phyloP scores from a whole-genome alignment of 2,888 invertebrate genomes.

The Hyposoter didymator region DNA sequence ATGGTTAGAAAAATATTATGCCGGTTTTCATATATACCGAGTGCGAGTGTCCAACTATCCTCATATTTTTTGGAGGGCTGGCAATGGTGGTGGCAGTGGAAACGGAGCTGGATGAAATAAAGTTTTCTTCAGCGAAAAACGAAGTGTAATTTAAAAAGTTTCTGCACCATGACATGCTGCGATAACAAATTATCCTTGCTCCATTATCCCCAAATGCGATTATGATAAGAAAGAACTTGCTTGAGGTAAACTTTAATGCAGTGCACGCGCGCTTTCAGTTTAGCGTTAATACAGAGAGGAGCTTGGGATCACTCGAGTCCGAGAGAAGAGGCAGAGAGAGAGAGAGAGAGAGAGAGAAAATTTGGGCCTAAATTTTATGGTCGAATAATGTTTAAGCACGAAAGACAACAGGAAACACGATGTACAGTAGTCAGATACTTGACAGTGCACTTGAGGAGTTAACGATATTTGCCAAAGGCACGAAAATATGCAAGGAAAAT shows the following conservation, averaged over 20 bases:
- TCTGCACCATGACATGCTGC: slow-evolving; percentile 83
- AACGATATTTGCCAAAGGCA: not conserved
- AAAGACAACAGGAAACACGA: not conserved
- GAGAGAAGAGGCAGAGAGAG: not conserved
- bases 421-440: too few species aligned
- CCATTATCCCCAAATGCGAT: slow-evolving; percentile 84
- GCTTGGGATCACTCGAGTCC: not conserved
- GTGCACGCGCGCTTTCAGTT: slow-evolving; percentile 72
- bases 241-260: slow-evolving; percentile 79
- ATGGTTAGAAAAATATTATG: slow-evolving; percentile 77
- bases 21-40: slow-evolving; percentile 70
- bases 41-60: slow-evolving; percentile 79
- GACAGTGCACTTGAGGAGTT: not conserved
- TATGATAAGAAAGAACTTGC: slow-evolving; percentile 83
- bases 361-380: not conserved
- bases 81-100: slow-evolving; percentile 62
- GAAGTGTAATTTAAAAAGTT: slow-evolving; percentile 84
- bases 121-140: slow-evolving; percentile 78
- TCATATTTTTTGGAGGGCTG: slow-evolving; percentile 77
- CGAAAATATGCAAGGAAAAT: not conserved
- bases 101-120: slow-evolving; percentile 69
- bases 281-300: slow-evolving; percentile 27
- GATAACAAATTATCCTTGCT: slow-evolving; percentile 84
- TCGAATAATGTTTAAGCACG: not conserved
- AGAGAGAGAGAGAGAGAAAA: not conserved